Conservation (phyloP, 2,113 vertebrate genomes). For the Limnothrissa miodon region DNA sequence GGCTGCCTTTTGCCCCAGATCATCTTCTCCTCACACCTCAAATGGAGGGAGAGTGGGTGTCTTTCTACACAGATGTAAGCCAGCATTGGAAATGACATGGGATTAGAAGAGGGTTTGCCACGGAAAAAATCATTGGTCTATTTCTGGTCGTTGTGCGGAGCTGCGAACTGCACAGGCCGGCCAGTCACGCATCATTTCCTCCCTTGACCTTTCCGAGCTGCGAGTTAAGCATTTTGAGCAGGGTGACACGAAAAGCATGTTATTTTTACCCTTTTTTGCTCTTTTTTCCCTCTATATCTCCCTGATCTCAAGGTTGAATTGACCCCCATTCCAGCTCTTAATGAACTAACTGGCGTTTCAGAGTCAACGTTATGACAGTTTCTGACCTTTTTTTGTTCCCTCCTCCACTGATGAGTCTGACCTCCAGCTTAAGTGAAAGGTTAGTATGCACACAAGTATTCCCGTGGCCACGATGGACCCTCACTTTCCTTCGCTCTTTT, state of each 20-base stretch:
- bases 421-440: neutral
- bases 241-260: constrained; percentile 58
- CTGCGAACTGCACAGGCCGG: constrained; percentile 38
- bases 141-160: constrained; percentile 36
- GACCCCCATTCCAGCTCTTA: constrained; percentile 29
- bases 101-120: constrained; percentile 40
- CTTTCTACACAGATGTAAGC: constrained; percentile 9
- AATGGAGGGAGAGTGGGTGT: constrained; percentile 12
- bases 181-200: constrained; percentile 46
- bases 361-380: neutral
- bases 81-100: constrained; percentile 23
- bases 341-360: constrained; percentile 25
- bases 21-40: constrained; percentile 24
- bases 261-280: constrained; percentile 52
- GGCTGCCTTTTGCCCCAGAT: constrained; percentile 29
- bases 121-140: constrained; percentile 40
- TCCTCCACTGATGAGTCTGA: neutral
- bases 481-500: neutral
- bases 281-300: constrained; percentile 27
- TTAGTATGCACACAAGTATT: neutral
- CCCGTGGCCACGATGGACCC: neutral
- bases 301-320: constrained; percentile 35
- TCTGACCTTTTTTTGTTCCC: neutral
- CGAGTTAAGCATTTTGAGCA: constrained; percentile 45
- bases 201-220: constrained; percentile 31